A percentile compares a stretch with the other conserved stretches of the same genome.
phyloP scores from a whole-genome alignment of 2,888 invertebrate species.

The Epistrophella euchroma region DNA sequence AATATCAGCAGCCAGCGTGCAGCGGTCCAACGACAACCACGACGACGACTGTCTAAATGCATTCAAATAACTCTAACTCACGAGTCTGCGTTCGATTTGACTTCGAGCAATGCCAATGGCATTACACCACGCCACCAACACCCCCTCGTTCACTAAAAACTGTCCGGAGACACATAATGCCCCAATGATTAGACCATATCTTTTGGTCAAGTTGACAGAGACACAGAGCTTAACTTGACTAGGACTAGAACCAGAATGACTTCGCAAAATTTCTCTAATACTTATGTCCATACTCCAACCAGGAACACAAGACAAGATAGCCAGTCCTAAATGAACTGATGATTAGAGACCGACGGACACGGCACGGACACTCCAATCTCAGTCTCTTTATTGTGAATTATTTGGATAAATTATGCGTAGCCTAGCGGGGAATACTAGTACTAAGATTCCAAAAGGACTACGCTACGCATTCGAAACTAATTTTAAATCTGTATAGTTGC shows the following conservation, averaged over 20 bases:
- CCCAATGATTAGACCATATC: slow-evolving; percentile 73
- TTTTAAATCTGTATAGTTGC: slow-evolving; percentile 38
- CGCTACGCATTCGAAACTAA: slow-evolving; percentile 49
- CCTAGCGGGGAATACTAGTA: slow-evolving; percentile 43
- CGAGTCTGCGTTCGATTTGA: slow-evolving; percentile 76
- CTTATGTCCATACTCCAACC: slow-evolving; percentile 18
- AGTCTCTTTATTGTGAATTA: slow-evolving; percentile 45
- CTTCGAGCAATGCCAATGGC: slow-evolving; percentile 51
- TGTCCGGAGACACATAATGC: slow-evolving; percentile 51
- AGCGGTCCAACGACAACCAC: slow-evolving; percentile 20
- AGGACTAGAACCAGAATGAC: slow-evolving; percentile 10
- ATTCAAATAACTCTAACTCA: slow-evolving; percentile 75
- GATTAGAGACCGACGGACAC: slow-evolving; percentile 61
- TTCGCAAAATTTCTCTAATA: slow-evolving; percentile 1
- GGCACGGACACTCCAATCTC: slow-evolving; percentile 22
- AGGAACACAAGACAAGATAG: slow-evolving; percentile 61
- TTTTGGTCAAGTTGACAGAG: slow-evolving; percentile 75
- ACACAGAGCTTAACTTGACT: slow-evolving; percentile 57
- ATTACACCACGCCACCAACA: slow-evolving; percentile 5
- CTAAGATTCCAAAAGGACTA: slow-evolving; percentile 38
- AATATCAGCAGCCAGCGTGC: too few species aligned
- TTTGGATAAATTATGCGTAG: slow-evolving; percentile 72
- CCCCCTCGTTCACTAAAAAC: neutral
- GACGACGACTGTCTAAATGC: slow-evolving; percentile 68
- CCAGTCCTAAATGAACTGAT: slow-evolving; percentile 58